A percentile compares a stretch with the other conserved stretches of the same genome.
These are phyloP conservation scores for Nesospiza acunhae DNA, from an alignment of 2,113 vertebrate genomes.

Conservation along the genomic window DNA sequence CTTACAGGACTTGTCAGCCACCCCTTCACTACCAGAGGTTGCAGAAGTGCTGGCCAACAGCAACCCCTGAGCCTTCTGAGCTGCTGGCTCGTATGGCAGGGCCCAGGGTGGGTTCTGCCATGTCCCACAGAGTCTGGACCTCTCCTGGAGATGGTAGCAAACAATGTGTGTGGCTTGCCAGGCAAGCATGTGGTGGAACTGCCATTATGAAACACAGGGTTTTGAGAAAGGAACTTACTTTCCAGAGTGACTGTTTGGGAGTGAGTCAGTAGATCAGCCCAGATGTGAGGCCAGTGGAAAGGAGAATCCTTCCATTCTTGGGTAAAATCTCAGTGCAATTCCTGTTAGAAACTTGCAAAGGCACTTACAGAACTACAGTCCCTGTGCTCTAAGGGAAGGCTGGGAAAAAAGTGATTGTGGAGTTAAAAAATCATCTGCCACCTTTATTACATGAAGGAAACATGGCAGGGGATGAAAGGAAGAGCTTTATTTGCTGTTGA, in stretches of 20 bases:
- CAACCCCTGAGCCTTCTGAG: neutral
- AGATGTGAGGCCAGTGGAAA: neutral
- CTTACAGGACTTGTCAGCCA: neutral
- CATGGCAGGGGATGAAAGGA: conserved; percentile 46
- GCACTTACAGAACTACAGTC: neutral
- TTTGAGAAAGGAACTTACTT: neutral
- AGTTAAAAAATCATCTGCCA: conserved; percentile 15
- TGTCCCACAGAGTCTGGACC: neutral
- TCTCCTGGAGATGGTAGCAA: neutral
- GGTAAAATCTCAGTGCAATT: neutral
- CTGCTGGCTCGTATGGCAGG: neutral
- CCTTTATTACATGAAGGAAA: conserved; percentile 35
- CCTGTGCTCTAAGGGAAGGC: neutral
- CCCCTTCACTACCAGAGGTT: neutral
- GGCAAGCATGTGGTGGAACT: neutral
- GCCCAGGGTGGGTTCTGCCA: neutral
- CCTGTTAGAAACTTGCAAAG: neutral
- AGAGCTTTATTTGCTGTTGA: conserved; percentile 55
- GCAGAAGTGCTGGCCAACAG: neutral
- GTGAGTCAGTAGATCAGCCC: conserved; percentile 1
- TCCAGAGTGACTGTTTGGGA: neutral
- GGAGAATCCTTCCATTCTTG: neutral
- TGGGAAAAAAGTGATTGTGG: neutral
- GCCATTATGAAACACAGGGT: neutral
- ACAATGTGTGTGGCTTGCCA: neutral